Conservation (phyloP, 2,113 vertebrate genomes). For the Archilochus colubris region DNA sequence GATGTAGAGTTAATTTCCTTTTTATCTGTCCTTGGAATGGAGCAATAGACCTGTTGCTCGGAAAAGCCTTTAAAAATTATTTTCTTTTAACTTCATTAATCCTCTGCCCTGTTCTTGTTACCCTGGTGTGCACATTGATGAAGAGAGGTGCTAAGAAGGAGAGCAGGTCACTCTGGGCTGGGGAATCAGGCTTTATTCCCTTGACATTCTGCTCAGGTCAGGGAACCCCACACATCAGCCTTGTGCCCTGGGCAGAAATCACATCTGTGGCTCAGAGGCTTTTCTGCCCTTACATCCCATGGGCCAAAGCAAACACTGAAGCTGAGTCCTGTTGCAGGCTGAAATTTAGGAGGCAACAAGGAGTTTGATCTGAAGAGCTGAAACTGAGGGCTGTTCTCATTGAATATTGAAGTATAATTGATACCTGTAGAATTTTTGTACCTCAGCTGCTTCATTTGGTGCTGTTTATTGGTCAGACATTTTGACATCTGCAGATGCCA, state of each 20-base stretch:
- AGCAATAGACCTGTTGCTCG: background rate
- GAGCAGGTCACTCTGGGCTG: background rate
- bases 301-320: background rate
- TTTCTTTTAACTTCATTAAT: background rate
- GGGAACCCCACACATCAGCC: background rate
- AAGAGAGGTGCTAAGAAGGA: background rate
- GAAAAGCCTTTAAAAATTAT: background rate
- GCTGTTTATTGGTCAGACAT: background rate
- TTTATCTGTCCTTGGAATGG: background rate
- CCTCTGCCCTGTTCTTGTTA: background rate
- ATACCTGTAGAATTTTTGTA: background rate
- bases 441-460: background rate
- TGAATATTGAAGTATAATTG: background rate
- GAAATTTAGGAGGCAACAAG: background rate
- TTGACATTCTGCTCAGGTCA: background rate
- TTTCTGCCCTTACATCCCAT: background rate
- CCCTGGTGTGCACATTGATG: background rate
- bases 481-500: rapidly evolving
- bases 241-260: background rate
- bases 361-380: background rate
- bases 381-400: background rate
- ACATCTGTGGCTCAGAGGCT: background rate
- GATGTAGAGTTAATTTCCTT: background rate
- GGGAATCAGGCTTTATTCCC: background rate
- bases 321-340: background rate